These are phyloP conservation scores for Calcarius lapponicus DNA, from an alignment of 2,797 vertebrate species.

Conservation along the genomic window DNA sequence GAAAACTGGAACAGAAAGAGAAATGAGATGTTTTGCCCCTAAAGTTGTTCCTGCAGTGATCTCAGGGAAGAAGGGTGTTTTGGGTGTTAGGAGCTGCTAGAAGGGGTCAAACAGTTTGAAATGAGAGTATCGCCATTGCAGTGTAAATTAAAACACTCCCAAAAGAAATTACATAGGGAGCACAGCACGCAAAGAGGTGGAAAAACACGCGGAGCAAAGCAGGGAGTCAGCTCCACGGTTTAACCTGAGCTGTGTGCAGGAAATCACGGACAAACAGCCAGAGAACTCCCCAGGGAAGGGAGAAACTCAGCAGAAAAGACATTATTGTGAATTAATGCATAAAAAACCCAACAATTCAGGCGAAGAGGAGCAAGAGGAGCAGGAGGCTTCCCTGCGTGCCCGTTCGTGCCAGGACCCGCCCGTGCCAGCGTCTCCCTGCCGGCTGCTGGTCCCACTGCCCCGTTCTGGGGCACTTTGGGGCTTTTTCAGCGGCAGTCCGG, in stretches of 20 bases:
- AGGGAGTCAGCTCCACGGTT: not conserved
- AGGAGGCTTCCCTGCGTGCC: not conserved
- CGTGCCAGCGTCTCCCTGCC: rapidly evolving
- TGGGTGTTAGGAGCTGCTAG: not conserved
- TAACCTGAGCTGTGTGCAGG: not conserved
- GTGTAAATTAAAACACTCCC: not conserved
- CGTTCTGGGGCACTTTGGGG: rapidly evolving
- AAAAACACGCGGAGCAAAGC: not conserved
- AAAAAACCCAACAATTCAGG: not conserved
- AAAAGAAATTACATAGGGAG: not conserved
- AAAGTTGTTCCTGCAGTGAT: not conserved
- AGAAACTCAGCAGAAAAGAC: not conserved
- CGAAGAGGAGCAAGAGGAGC: not conserved
- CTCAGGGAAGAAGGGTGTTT: not conserved
- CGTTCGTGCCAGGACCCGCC: not conserved
- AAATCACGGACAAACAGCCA: not conserved
- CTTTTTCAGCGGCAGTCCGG: rapidly evolving
- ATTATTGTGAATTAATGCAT: not conserved
- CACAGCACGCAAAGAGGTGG: not conserved
- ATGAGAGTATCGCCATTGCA: rapidly evolving
- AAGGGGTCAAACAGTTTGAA: not conserved
- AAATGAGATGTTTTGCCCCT: not conserved
- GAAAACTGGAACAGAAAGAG: not conserved
- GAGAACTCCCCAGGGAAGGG: not conserved
- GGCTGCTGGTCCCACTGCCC: not conserved